These are phyloP conservation scores for Isoperla grammatica DNA, from an alignment of 2,888 invertebrate genomes.

Conservation along the genomic window DNA sequence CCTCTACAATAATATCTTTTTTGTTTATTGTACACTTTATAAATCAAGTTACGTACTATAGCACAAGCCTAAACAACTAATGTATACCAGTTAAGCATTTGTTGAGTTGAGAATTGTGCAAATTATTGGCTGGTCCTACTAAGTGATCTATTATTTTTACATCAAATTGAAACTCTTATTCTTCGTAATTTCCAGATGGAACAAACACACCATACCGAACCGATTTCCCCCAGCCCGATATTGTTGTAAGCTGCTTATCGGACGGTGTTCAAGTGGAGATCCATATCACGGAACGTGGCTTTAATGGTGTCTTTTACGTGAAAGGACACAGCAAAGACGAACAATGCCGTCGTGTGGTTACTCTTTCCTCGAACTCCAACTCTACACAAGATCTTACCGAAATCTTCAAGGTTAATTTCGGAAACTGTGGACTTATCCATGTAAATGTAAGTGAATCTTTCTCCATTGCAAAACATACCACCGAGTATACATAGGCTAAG, in stretches of 20 bases:
- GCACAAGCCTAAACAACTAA: too few relatives aligned
- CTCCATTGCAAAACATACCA: too few relatives aligned
- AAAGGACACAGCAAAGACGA: slow-evolving; percentile 93
- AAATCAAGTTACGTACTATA: too few relatives aligned
- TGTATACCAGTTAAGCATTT: too few relatives aligned
- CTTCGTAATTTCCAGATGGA: slow-evolving; percentile 38
- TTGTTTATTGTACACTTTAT: too few relatives aligned
- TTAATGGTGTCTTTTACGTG: slow-evolving; percentile 87
- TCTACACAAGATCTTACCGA: slow-evolving; percentile 52
- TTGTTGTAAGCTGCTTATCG: slow-evolving; percentile 83
- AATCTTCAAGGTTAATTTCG: slow-evolving; percentile 83
- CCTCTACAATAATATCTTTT: too few relatives aligned
- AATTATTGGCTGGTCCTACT: too few relatives aligned
- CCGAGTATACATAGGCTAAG: too few relatives aligned
- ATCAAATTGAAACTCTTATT: not conserved
- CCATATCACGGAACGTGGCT: slow-evolving; percentile 66
- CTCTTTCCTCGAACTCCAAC: slow-evolving; percentile 62
- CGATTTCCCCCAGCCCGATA: slow-evolving; percentile 78
- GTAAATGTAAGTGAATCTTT: slow-evolving; percentile 65
- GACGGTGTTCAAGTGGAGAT: slow-evolving; percentile 87
- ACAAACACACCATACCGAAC: slow-evolving; percentile 55
- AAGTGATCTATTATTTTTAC: too few relatives aligned
- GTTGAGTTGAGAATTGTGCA: too few relatives aligned
- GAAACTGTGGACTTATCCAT: slow-evolving; percentile 86
- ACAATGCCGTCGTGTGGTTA: slow-evolving; percentile 76